Percentiles rank a stretch among this genome's conserved stretches.
These are phyloP conservation scores for Parascotia fuliginaria DNA, from an alignment of 2,888 invertebrate species.

Conservation along the genomic window DNA sequence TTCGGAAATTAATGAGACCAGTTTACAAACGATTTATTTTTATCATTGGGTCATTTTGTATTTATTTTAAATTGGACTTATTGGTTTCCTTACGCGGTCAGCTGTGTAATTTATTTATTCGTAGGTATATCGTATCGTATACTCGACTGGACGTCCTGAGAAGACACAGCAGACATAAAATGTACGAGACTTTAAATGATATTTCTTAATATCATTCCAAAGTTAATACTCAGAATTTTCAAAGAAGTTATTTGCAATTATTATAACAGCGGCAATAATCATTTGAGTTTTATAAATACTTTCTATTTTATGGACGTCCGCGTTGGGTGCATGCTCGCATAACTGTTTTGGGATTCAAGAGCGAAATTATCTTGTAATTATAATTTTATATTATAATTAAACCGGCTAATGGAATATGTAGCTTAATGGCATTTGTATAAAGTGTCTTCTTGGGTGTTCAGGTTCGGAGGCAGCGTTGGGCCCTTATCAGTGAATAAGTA, in stretches of 20 bases:
- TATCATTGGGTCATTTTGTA: conserved; percentile 67
- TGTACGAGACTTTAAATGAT: conserved; percentile 72
- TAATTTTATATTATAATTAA: conserved; percentile 80
- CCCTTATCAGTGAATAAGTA: conserved; percentile 81
- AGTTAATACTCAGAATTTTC: conserved; percentile 63
- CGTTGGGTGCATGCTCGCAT: conserved; percentile 67
- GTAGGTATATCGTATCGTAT: conserved; percentile 56
- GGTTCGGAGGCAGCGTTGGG: conserved; percentile 59
- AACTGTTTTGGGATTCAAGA: conserved; percentile 78
- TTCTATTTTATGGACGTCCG: conserved; percentile 73
- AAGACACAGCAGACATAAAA: conserved; percentile 45
- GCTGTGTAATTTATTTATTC: conserved; percentile 68
- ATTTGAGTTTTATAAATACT: conserved; percentile 67
- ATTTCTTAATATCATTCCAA: conserved; percentile 81
- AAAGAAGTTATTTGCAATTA: conserved; percentile 54
- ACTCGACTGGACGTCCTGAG: conserved; percentile 48
- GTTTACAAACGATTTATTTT: conserved; percentile 75
- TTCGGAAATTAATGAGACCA: conserved; percentile 82
- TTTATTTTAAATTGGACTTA: conserved; percentile 70
- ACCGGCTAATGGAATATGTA: conserved; percentile 71
- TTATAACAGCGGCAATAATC: conserved; percentile 58
- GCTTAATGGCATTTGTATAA: conserved; percentile 75
- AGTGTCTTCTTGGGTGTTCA: conserved; percentile 77
- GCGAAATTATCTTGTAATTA: conserved; percentile 84
- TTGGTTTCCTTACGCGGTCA: conserved; percentile 78